phyloP scores from a whole-genome alignment of 2,113 vertebrate species.

The Lepisosteus oculatus region DNA sequence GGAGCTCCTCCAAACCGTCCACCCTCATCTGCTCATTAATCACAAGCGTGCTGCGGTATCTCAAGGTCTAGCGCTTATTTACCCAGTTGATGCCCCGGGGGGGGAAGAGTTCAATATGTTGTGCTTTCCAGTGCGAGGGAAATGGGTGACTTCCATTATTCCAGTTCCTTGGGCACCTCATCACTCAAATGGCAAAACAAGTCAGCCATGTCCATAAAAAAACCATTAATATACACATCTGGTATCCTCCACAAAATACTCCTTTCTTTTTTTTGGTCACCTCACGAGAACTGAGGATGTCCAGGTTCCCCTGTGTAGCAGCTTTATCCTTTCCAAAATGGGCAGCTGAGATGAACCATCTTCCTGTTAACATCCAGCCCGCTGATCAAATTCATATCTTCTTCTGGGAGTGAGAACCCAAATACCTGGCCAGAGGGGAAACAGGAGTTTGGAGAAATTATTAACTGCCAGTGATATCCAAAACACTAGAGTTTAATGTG shows the following conservation, averaged over 20 bases:
- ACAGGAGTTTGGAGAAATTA: not conserved
- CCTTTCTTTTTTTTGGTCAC: no score
- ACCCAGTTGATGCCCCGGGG: constrained; percentile 4
- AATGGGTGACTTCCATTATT: not conserved
- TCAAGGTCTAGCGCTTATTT: constrained; percentile 19
- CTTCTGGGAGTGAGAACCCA: constrained; percentile 27
- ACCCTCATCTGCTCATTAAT: constrained; percentile 28
- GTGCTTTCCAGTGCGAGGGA: constrained; percentile 8
- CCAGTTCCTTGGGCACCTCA: not conserved
- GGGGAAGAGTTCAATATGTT: constrained; percentile 3
- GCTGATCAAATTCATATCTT: constrained; percentile 28
- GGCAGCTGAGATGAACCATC: constrained; percentile 34
- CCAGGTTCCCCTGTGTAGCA: no score
- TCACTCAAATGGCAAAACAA: not conserved
- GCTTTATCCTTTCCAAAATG: constrained; percentile 37
- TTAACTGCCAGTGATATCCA: not conserved
- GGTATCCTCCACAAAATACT: not conserved
- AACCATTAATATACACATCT: not conserved
- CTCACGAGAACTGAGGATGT: no score
- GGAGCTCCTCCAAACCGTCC: constrained; percentile 10
- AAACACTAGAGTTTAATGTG: no score
- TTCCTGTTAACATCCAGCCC: constrained; percentile 28
- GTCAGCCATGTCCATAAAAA: not conserved
- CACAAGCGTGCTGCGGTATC: constrained; percentile 22
- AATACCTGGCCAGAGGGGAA: constrained; percentile 32